phyloP scores from a whole-genome alignment of 92 coral and sea anemone genomes.

The Zoanthus gigantus region DNA sequence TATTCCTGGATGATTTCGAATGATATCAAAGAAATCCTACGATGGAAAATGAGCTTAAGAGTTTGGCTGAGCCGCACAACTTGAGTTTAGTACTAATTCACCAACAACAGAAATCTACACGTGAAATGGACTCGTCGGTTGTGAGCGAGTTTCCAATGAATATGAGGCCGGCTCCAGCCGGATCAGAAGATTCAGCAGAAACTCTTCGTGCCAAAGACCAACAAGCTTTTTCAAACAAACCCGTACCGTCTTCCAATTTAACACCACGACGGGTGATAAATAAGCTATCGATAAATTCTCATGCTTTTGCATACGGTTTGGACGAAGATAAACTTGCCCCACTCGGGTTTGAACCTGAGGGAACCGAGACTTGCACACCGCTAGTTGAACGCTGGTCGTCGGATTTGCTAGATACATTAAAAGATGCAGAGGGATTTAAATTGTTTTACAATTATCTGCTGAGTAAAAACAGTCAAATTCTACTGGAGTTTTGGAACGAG shows the following conservation, averaged over 20 bases:
- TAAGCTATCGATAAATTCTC: conserved; percentile 66
- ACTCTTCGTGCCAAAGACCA: conserved; percentile 70
- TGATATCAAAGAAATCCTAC: conserved; percentile 58
- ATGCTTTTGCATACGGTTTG: conserved; percentile 62
- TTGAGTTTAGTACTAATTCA: conserved; percentile 54
- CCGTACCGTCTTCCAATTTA: conserved; percentile 71
- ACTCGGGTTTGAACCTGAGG: conserved; percentile 98
- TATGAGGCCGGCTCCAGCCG: conserved; percentile 96
- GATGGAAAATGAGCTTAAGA: conserved; percentile 74
- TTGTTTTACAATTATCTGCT: conserved; percentile 85
- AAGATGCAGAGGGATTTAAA: conserved; percentile 75
- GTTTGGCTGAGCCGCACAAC: conserved; percentile 48
- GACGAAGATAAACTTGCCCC: conserved; percentile 94
- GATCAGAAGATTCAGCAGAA: conserved; percentile 91
- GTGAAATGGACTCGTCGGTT: conserved; percentile 73
- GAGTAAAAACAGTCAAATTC: conserved; percentile 74
- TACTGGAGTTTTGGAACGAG: conserved; percentile 91
- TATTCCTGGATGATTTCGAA: conserved; percentile 78
- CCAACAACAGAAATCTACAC: conserved; percentile 82
- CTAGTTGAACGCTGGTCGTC: conserved; percentile 84
- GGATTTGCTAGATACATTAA: conserved; percentile 77
- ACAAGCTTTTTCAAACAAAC: conserved; percentile 51
- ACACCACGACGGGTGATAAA: conserved; percentile 83
- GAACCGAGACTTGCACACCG: conserved; percentile 91
- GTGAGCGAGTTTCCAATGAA: conserved; percentile 67